These are phyloP conservation scores for Petrolisthes manimaculis DNA, from an alignment of 2,888 invertebrate species.

Conservation along the genomic window DNA sequence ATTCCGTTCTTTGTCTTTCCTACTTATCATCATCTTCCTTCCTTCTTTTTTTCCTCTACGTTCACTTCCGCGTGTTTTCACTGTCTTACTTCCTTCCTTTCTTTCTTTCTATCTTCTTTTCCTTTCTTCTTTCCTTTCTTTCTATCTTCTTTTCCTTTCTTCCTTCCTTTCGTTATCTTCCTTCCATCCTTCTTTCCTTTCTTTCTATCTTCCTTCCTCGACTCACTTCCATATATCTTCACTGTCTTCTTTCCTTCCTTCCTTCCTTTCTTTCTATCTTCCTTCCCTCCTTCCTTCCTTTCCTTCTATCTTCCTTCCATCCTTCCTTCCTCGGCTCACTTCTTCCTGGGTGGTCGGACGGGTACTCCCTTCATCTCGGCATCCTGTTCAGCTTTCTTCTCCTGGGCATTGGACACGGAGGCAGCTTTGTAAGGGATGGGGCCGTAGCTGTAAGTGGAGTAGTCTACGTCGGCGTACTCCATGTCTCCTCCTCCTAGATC, in stretches of 20 bases:
- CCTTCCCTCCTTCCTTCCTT: background rate
- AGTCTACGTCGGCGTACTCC: conserved; percentile 65
- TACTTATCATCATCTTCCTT: background rate
- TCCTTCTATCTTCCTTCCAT: background rate
- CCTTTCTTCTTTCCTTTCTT: background rate
- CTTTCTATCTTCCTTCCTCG: background rate
- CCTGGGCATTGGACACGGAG: conserved; percentile 58
- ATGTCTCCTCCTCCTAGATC: conserved; percentile 58
- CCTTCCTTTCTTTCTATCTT: background rate
- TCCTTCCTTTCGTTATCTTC: background rate
- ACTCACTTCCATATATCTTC: background rate
- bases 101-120: background rate
- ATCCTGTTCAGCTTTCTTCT: conserved; percentile 64
- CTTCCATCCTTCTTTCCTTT: conserved; percentile 6
- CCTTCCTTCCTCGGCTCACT: background rate
- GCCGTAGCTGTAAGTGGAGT: conserved; percentile 63
- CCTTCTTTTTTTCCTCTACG: background rate
- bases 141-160: background rate
- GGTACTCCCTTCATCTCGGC: conserved; percentile 63
- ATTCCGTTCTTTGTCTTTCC: background rate
- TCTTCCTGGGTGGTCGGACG: conserved; percentile 62
- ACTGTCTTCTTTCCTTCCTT: background rate
- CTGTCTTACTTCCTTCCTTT: background rate
- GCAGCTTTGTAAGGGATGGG: conserved; percentile 64
- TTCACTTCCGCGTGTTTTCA: background rate